Conservation (phyloP, 1,140 invertebrate species). For the Zaprionus ornatus region DNA sequence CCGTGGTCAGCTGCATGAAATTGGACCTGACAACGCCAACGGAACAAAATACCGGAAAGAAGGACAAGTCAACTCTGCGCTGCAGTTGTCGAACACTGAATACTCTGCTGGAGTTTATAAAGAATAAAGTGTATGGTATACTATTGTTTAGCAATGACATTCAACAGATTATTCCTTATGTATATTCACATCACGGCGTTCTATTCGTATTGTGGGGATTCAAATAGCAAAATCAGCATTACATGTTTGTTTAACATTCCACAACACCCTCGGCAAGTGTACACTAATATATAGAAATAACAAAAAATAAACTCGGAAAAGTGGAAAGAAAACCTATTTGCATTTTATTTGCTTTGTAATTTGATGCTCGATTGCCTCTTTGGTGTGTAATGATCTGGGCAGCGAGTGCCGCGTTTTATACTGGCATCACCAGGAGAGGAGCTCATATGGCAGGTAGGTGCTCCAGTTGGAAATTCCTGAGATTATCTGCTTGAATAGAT, state of each 20-base stretch:
- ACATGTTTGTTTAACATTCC: not conserved
- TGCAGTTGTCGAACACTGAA: not conserved
- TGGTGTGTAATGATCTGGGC: constrained; percentile 75
- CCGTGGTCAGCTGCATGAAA: constrained; percentile 80
- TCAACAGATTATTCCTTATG: not conserved
- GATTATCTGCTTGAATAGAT: constrained; percentile 1
- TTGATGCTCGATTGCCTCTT: constrained; percentile 80
- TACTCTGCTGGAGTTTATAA: constrained; percentile 6
- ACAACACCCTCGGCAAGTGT: not conserved
- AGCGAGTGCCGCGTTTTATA: constrained; percentile 64
- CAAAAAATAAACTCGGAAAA: constrained; percentile 34
- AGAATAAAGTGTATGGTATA: not conserved
- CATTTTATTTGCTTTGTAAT: constrained; percentile 82
- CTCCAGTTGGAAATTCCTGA: not conserved
- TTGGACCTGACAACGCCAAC: constrained; percentile 59
- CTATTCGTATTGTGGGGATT: not conserved
- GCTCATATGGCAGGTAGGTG: constrained; percentile 3
- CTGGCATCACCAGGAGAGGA: constrained; percentile 4
- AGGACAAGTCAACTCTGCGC: not conserved
- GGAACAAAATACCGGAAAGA: constrained; percentile 27
- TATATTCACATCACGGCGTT: not conserved
- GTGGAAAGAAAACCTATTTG: constrained; percentile 66
- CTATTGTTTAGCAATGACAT: not conserved
- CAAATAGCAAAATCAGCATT: not conserved
- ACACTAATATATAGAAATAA: constrained; percentile 29